Percentiles rank a stretch among this genome's conserved stretches.
phyloP scores from a whole-genome alignment of 2,113 vertebrate genomes.

The Tragelaphus scriptus region DNA sequence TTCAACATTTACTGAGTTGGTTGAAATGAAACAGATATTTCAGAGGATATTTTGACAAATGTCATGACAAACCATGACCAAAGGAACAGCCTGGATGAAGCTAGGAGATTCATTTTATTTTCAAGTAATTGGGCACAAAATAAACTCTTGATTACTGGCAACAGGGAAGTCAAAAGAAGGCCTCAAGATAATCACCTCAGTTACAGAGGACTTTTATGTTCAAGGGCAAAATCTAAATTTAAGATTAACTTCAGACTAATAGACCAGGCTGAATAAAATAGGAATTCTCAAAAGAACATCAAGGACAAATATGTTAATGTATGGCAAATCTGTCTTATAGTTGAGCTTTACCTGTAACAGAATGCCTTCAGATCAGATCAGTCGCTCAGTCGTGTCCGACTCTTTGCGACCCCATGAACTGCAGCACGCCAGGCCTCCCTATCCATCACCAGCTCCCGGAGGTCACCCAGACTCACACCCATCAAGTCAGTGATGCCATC shows the following conservation, averaged over 20 bases:
- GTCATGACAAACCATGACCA: not conserved
- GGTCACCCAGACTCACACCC: too few species aligned
- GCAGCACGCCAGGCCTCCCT: too few species aligned
- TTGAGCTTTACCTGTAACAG: not conserved
- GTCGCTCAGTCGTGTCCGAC: too few species aligned
- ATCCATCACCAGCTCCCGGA: too few species aligned
- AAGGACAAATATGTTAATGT: not conserved
- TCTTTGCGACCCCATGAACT: too few species aligned
- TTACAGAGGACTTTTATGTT: not conserved
- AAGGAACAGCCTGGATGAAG: not conserved
- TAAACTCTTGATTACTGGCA: not conserved
- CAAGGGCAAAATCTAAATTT: not conserved
- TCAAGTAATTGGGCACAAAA: not conserved
- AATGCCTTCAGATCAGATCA: not conserved
- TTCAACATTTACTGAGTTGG: not conserved
- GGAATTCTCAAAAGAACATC: not conserved
- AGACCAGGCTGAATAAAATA: not conserved
- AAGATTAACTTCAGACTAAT: not conserved
- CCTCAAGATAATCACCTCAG: not conserved
- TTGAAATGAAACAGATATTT: not conserved
- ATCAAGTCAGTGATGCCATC: too few species aligned
- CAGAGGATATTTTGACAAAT: not conserved
- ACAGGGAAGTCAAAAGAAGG: not conserved
- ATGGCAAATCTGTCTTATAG: not conserved
- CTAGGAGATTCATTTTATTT: not conserved